Conservation (phyloP, 2,113 vertebrate genomes). For the Ptilorrhoa leucosticta region DNA sequence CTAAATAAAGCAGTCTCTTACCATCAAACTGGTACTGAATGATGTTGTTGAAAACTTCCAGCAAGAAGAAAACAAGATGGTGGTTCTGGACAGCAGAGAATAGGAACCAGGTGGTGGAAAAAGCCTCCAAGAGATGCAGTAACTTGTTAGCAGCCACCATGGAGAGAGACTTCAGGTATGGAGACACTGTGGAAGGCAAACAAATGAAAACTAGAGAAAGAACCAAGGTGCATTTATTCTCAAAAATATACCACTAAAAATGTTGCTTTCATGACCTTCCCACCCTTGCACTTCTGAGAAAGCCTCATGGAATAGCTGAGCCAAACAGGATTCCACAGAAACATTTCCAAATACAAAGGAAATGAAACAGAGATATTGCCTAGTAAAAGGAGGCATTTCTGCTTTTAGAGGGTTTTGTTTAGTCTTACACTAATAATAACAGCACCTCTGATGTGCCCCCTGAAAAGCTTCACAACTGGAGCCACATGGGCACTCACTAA, state of each 20-base stretch:
- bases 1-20: constrained; percentile 58
- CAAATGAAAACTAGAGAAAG: not conserved
- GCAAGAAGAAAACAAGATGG: constrained; percentile 94
- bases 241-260: not conserved
- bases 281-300: not conserved
- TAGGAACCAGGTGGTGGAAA: constrained; percentile 96
- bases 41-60: constrained; percentile 98
- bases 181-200: constrained; percentile 81
- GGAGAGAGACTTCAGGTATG: constrained; percentile 95
- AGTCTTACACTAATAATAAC: not conserved
- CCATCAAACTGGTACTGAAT: constrained; percentile 99
- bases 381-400: not conserved
- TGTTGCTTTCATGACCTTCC: not conserved
- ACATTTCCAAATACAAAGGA: not conserved
- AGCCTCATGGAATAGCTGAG: not conserved
- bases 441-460: not conserved
- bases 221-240: not conserved
- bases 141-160: constrained; percentile 98
- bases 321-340: not conserved
- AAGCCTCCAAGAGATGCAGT: constrained; percentile 94
- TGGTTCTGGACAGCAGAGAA: constrained; percentile 94
- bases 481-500: not conserved
- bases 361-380: not conserved
- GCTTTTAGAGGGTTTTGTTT: not conserved
- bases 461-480: not conserved